Evolutionary conservation across 1,140 invertebrate species (phyloP).

Genomic region (Temnothorax nylanderi): DNA sequence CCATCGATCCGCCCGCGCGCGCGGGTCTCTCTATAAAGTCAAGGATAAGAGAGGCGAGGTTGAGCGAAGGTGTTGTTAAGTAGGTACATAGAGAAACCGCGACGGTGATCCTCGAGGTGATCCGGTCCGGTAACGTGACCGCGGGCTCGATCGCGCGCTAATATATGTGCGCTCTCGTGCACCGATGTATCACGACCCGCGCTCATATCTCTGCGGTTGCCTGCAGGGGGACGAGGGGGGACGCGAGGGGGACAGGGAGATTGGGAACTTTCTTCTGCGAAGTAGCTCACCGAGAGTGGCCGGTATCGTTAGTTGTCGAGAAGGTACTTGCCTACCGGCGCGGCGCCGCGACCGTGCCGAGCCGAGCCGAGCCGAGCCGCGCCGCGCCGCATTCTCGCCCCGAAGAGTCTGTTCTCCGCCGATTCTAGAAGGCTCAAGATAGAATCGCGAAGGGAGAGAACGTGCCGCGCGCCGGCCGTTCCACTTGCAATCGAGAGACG

Average conservation of each 20-base stretch:
- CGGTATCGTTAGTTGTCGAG: not conserved
- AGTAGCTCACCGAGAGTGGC: conserved; percentile 55
- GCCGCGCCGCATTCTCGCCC: not conserved
- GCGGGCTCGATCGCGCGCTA: not conserved
- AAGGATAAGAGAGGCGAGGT: conserved; percentile 10
- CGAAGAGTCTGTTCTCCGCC: not conserved
- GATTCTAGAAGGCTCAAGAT: conserved; percentile 28
- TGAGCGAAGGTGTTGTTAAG: conserved; percentile 34
- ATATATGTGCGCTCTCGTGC: conserved; percentile 19
- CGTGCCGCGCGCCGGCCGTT: conserved; percentile 5
- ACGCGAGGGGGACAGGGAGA: not conserved
- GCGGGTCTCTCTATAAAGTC: not conserved
- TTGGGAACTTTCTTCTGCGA: conserved; percentile 61
- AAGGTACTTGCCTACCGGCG: conserved; percentile 2
- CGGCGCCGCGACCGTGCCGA: no score
- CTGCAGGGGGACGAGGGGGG: not conserved
- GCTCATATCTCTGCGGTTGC: conserved; percentile 34
- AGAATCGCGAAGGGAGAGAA: conserved; percentile 26
- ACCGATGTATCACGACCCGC: conserved; percentile 30
- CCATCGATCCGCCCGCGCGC: not conserved
- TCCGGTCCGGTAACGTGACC: conserved; percentile 10
- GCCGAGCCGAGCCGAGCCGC: no score
- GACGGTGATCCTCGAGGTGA: conserved; percentile 7
- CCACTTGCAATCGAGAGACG: conserved; percentile 35
- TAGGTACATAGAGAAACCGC: conserved; percentile 4